Base-by-base conservation (phyloP, 2,797 vertebrate genomes). In the Micrastur ruficollis region DNA sequence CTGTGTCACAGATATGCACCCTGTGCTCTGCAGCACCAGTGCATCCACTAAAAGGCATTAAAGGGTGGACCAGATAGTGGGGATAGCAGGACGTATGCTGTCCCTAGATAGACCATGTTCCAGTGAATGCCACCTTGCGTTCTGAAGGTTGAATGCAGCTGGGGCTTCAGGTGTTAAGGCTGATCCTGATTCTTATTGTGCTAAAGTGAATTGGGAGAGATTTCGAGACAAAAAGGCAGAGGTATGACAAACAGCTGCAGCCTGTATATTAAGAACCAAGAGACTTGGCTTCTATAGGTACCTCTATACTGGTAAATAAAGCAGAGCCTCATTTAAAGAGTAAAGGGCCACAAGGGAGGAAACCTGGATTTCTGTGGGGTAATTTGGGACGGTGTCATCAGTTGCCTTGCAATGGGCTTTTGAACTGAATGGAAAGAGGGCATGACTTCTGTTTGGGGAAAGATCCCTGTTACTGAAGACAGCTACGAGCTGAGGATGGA, bases 391-490 rank as follows among this genome's bases (percentile, higher is more conserved):
- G 2, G 6, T 67, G 9, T 11, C 65, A n/a, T 67, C 36, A 56
- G 17, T 6, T 44, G 17, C 46, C 61, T 67, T 83, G 59, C 55
- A 59, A 63, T 0, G 2, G 5, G 9, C 1, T 47, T 88, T 81
- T 71, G n/a, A 66, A 47, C 1, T 38, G 26, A 66, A 50, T 32
- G 7, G 20, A 59, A 92, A 56, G 25, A 88, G 6, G 4, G 7
- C 4, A 9, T 44, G 62, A 11, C 14, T 78, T 83, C 32, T 50
- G 8, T 50, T 22, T 55, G 52, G 18, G 27, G 23, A 81, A 56
- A 21, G 19, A 55, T 67, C 7, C 9, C 31, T 0, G 0, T 32
- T 74, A 16, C 10, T 66, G 71, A 38, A 59, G 50, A 20, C 12
- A 76, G 27, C 8, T 73, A 18, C 0, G 6, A 76, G 34, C 27